Percentiles rank a stretch among this genome's conserved stretches.
Conservation (phyloP, 2,113 vertebrate species). For the Daubentonia madagascariensis region DNA sequence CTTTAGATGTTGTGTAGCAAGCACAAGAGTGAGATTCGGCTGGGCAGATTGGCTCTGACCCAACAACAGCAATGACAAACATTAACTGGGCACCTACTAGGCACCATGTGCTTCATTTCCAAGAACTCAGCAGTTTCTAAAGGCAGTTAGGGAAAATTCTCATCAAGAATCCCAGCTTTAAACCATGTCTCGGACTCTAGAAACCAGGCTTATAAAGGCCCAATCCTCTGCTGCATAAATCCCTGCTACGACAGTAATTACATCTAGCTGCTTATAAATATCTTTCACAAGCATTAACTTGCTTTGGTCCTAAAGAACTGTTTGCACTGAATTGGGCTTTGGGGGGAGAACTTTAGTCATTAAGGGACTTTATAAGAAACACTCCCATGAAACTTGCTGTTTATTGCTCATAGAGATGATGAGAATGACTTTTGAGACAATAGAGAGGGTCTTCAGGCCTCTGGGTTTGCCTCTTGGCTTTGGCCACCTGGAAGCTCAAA, state of each 20-base stretch:
- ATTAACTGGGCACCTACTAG: not conserved
- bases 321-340: not conserved
- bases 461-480: not conserved
- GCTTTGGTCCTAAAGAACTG: not conserved
- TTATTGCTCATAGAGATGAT: not conserved
- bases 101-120: not conserved
- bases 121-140: not conserved
- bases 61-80: not conserved
- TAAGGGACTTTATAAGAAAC: not conserved
- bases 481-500: conserved; percentile 5
- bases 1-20: not conserved
- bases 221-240: not conserved
- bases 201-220: not conserved
- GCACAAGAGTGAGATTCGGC: not conserved
- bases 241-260: rapidly evolving
- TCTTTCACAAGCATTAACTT: not conserved
- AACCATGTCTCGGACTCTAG: not conserved
- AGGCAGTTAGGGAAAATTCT: not conserved
- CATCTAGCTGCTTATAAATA: not conserved
- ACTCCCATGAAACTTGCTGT: not conserved
- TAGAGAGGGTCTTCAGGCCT: not conserved
- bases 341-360: not conserved
- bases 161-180: not conserved
- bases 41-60: not conserved
- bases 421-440: not conserved